Evolutionary conservation across 2,797 vertebrate genomes (phyloP).

Genomic region (Propithecus perrieri): DNA sequence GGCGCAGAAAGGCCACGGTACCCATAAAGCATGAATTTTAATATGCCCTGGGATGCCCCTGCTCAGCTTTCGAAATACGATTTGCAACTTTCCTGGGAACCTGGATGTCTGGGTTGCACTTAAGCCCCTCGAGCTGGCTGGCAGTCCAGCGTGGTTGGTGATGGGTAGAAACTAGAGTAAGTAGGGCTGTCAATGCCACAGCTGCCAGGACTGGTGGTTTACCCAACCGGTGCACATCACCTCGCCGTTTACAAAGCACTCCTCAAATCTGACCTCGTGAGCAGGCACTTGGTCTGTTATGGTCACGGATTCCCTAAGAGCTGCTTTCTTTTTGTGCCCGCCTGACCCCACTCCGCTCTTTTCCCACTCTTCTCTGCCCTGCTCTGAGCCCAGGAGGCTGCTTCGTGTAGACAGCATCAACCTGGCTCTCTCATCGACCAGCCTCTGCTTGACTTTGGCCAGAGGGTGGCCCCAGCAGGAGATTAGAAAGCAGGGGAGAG

Average conservation of each 20-base stretch:
- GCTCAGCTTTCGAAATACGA: not conserved
- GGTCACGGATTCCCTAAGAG: not conserved
- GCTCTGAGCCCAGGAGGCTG: not conserved
- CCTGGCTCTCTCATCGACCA: not conserved
- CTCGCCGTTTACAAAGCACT: not conserved
- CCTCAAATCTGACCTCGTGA: not conserved
- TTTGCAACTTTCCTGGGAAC: not conserved
- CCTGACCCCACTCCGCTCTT: not conserved
- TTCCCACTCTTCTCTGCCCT: not conserved
- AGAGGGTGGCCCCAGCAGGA: not conserved
- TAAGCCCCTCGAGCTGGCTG: not conserved
- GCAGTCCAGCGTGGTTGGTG: not conserved
- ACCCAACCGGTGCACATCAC: no score
- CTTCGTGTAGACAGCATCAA: not conserved
- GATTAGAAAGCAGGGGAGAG: not conserved
- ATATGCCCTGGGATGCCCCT: not conserved
- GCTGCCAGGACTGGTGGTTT: not conserved
- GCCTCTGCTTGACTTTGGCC: not conserved
- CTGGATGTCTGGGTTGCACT: not conserved
- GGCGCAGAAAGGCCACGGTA: not conserved
- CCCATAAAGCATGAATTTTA: constrained; percentile 8
- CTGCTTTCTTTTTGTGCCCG: not conserved
- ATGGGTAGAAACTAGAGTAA: not conserved
- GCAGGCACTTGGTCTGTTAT: not conserved
- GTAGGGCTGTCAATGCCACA: not conserved